phyloP scores from a whole-genome alignment of 2,888 invertebrate genomes.

The Dysmachus trigonus region DNA sequence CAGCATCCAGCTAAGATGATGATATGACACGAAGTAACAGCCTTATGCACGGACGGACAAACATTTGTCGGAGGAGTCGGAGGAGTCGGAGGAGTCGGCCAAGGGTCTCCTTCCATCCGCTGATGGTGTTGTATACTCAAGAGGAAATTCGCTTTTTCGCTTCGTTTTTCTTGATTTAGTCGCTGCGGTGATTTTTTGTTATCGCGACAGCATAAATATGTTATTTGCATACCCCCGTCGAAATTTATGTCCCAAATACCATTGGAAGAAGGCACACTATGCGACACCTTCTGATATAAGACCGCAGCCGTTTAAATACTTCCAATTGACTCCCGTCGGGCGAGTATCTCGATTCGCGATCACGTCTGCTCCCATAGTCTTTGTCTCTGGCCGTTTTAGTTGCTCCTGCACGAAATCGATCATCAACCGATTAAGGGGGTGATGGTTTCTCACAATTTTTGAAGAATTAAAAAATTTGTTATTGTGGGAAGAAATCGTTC shows the following conservation, averaged over 20 bases:
- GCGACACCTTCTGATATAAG: constrained; percentile 31
- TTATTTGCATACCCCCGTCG: constrained; percentile 43
- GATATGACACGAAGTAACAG: constrained; percentile 39
- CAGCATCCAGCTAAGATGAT: constrained; percentile 39
- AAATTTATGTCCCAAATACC: constrained; percentile 39
- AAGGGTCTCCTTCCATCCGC: not conserved
- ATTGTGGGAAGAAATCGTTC: not conserved
- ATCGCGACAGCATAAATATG: constrained; percentile 39
- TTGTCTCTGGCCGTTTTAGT: not conserved
- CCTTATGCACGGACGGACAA: not conserved
- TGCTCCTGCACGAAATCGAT: constrained; percentile 24
- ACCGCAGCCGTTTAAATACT: constrained; percentile 23
- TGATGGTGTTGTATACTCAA: not conserved
- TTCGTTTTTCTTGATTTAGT: constrained; percentile 2
- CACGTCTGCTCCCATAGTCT: constrained; percentile 6
- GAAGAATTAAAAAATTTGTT: not conserved
- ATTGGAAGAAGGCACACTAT: constrained; percentile 17
- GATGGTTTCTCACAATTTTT: not conserved
- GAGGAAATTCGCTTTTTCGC: not conserved
- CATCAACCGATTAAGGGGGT: not conserved
- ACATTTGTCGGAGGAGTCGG: not conserved
- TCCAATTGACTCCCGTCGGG: constrained; percentile 44
- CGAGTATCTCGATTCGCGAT: constrained; percentile 6
- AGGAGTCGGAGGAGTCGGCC: not conserved
- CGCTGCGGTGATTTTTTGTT: constrained; percentile 29